These are phyloP conservation scores for Chelonus formosanus DNA, from an alignment of 2,888 invertebrate genomes.

Conservation along the genomic window DNA sequence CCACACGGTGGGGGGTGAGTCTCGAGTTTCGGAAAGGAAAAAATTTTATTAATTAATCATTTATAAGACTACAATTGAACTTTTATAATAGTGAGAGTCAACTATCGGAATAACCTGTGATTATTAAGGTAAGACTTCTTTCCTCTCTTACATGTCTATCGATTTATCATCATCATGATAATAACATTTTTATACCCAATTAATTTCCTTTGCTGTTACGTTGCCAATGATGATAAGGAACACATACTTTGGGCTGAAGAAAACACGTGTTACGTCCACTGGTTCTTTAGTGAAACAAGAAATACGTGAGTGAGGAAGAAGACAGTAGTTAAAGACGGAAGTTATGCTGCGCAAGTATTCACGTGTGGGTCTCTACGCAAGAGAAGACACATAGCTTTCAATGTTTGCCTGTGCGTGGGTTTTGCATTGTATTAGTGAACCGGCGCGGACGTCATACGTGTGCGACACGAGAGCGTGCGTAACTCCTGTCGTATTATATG, in stretches of 20 bases:
- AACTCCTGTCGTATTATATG: conserved; percentile 29
- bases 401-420: conserved; percentile 1
- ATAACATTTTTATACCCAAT: no score
- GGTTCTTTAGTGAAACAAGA: not conserved
- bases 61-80: not conserved
- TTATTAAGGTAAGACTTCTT: conserved; percentile 1
- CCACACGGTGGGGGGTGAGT: conserved; percentile 22
- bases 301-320: not conserved
- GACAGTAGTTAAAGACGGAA: not conserved
- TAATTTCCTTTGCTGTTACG: no score
- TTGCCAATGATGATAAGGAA: no score
- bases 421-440: conserved; percentile 24
- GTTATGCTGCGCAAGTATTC: conserved; percentile 13
- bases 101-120: conserved; percentile 8
- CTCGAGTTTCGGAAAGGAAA: conserved; percentile 12
- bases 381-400: not conserved
- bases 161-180: no score
- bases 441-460: conserved; percentile 36
- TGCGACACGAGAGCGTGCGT: conserved; percentile 30
- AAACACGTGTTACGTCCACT: conserved; percentile 2
- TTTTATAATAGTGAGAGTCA: conserved; percentile 2
- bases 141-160: no score
- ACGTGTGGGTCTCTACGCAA: conserved; percentile 15
- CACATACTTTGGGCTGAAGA: not conserved
- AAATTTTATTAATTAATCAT: not conserved